Percentiles rank a stretch among this genome's conserved stretches.
phyloP scores from a whole-genome alignment of 2,888 invertebrate species.

The Diarsia dahlii region DNA sequence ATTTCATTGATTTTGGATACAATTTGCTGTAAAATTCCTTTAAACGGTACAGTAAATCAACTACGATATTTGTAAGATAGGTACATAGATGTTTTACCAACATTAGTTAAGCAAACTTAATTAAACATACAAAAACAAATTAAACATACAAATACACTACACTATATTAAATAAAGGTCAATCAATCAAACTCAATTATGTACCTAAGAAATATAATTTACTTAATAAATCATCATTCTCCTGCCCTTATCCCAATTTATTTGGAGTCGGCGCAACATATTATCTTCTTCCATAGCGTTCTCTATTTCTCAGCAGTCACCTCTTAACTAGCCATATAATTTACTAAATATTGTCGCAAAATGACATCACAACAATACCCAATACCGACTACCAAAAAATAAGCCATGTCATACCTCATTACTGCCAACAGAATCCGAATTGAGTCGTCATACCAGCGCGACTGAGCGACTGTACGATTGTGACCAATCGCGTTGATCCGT shows the following conservation, averaged over 20 bases:
- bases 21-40: not conserved
- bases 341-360: not conserved
- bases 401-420: slow-evolving; percentile 87
- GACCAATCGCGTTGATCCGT: slow-evolving; percentile 79
- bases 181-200: too few species aligned
- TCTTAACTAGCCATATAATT: too few species aligned
- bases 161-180: too few species aligned
- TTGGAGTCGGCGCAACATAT: too few species aligned
- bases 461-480: slow-evolving; percentile 57
- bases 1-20: not conserved
- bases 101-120: not conserved
- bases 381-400: slow-evolving; percentile 71
- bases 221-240: too few species aligned
- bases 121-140: too few species aligned
- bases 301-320: too few species aligned
- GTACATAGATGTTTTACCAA: not conserved
- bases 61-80: not conserved
- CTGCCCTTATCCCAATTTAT: too few species aligned
- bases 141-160: too few species aligned
- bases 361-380: slow-evolving; percentile 18
- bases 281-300: too few species aligned
- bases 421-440: slow-evolving; percentile 81
- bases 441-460: slow-evolving; percentile 76
- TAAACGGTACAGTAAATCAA: too few species aligned
- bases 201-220: too few species aligned